Evolutionary conservation across 2,113 vertebrate genomes (phyloP), one percentile per base, ranked within the genome.

Genomic region (Aptenodytes forsteri): DNA sequence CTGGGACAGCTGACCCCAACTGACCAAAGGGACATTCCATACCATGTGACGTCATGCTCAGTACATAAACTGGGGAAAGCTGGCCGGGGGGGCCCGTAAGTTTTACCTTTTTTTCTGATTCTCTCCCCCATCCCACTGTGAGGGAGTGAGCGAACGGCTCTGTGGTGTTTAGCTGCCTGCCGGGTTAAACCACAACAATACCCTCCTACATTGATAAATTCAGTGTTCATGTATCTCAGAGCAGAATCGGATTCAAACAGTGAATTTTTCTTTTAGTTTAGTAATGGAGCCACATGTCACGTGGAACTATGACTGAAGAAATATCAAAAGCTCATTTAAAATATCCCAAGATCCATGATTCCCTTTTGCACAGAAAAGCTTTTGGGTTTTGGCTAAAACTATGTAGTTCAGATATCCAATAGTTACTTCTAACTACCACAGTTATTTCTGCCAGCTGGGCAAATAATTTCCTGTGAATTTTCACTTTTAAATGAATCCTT

Each of bases 401-500:
- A 20, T 17, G 16, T 44, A 50, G 9, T 87, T 82, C 47, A 75
- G 42, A 32, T 75, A 94, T 66, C 13, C 38, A 78, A 26, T 40
- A 89, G 78, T 67, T 92, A 73, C 23, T 84, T 93, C 18, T 79
- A 87, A 25, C 17, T 85, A 54, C 47, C 49, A 61, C 7, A 40
- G 56, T 84, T 91, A 71, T 61, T 91, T 92, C 56, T 91, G 64
- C 77, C 56, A 89, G n/a, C 56, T 82, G 56, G 72, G 30, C 65
- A 93, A 95, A 89, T 78, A 76, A 89, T 87, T 95, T 87, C 25
- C 69, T 82, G 34, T 76, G 80, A 95, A 94, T 89, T 91, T 70
- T 70, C 54, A 61, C 65, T 96, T 83, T 61, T 61, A 46, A 84
- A 65, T 72, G 7, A 90, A 89, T 91, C 16, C 34, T 80, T 93